Evolutionary conservation across 2,888 invertebrate genomes (phyloP).

Genomic region (Siphlonurus alternatus): DNA sequence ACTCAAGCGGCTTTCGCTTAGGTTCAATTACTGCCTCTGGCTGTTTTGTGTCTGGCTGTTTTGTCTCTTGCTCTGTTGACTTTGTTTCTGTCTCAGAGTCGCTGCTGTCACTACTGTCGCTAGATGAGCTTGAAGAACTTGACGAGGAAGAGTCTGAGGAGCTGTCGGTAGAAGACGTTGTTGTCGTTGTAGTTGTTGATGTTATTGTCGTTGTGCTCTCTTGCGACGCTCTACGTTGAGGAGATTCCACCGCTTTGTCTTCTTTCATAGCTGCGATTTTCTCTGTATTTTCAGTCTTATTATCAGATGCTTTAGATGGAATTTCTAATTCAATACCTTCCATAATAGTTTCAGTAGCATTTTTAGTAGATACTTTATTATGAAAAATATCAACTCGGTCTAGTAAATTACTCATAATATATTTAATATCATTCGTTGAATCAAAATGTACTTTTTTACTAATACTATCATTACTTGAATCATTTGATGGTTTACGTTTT

Average conservation of each 20-base stretch:
- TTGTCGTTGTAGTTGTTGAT: slow-evolving; percentile 28
- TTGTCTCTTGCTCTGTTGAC: slow-evolving; percentile 13
- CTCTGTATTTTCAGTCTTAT: too few species aligned
- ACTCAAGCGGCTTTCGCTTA: background rate
- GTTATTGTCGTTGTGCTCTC: slow-evolving; percentile 18
- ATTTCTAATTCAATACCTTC: slow-evolving; percentile 16
- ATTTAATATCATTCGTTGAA: background rate
- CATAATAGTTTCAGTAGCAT: slow-evolving; percentile 12
- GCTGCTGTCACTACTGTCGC: slow-evolving; percentile 23
- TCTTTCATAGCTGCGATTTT: slow-evolving; percentile 15
- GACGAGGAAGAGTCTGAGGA: slow-evolving; percentile 37
- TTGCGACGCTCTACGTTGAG: slow-evolving; percentile 25
- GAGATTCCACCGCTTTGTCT: slow-evolving; percentile 19
- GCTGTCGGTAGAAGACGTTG: slow-evolving; percentile 32
- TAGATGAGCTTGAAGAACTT: slow-evolving; percentile 30
- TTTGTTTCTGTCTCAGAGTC: slow-evolving; percentile 21
- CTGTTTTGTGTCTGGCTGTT: too few species aligned
- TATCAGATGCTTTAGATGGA: too few species aligned
- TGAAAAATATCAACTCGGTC: background rate
- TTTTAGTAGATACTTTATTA: slow-evolving; percentile 8
- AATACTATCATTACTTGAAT: background rate
- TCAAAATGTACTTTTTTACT: background rate
- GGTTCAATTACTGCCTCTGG: background rate
- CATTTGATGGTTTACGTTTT: background rate
- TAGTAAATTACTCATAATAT: background rate